Evolutionary conservation across 2,888 invertebrate genomes (phyloP).

Genomic region (Parnassius mnemosyne): DNA sequence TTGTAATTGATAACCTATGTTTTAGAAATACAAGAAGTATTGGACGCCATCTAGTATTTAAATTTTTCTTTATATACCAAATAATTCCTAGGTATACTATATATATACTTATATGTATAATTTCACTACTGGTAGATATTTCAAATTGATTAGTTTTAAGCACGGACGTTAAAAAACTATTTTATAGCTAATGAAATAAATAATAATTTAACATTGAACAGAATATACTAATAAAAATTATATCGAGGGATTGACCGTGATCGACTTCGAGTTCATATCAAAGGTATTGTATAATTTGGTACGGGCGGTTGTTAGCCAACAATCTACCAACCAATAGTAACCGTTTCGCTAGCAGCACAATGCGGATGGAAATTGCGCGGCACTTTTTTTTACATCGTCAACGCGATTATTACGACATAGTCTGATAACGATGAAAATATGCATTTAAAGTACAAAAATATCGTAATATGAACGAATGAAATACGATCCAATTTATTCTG

Average conservation of each 20-base stretch:
- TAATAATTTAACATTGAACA: conserved; percentile 10
- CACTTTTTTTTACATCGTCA: conserved; percentile 46
- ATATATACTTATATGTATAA: background rate
- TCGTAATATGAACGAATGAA: too few relatives aligned
- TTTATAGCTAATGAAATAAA: conserved; percentile 10
- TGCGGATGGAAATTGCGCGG: conserved; percentile 53
- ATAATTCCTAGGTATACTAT: background rate
- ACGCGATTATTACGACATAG: conserved; percentile 67
- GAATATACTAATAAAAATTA: conserved; percentile 16
- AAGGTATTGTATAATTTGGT: conserved; percentile 19
- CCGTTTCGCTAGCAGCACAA: conserved; percentile 38
- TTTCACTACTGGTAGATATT: conserved; percentile 1
- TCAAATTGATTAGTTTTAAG: conserved; percentile 15
- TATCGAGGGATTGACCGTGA: conserved; percentile 4
- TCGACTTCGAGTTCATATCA: conserved; percentile 1
- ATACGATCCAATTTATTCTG: too few relatives aligned
- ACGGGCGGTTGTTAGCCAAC: conserved; percentile 33
- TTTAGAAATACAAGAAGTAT: too few relatives aligned
- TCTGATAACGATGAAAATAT: conserved; percentile 69
- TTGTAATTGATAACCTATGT: too few relatives aligned
- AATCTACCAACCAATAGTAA: conserved; percentile 35
- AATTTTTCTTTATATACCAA: too few relatives aligned
- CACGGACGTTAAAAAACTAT: background rate
- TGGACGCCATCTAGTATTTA: too few relatives aligned
- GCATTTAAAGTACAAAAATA: background rate